These are phyloP conservation scores for Rhinatrema bivittatum DNA, from an alignment of 2,797 vertebrate genomes.

Conservation along the genomic window DNA sequence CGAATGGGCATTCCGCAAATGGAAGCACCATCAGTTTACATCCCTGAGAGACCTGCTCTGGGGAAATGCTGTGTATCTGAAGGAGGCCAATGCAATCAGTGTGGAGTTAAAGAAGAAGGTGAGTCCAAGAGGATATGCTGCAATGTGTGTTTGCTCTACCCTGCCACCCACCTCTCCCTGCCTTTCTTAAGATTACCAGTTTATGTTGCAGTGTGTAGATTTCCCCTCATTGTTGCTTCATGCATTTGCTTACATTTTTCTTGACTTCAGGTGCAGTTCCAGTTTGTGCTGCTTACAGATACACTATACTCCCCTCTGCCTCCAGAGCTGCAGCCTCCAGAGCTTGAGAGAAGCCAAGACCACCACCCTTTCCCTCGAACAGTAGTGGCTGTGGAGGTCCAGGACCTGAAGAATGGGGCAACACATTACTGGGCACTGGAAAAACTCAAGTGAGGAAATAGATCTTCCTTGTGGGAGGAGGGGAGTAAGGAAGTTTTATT, in stretches of 20 bases:
- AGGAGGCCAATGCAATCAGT: constrained; percentile 95
- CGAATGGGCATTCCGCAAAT: constrained; percentile 96
- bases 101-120: constrained; percentile 98
- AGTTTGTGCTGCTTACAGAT: constrained; percentile 93
- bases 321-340: constrained; percentile 77
- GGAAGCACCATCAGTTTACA: constrained; percentile 96
- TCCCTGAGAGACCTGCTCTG: constrained; percentile 91
- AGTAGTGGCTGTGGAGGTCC: constrained; percentile 91
- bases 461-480: accelerated
- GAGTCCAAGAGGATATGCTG: too few relatives aligned
- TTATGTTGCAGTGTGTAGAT: too few relatives aligned
- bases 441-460: constrained; percentile 80
- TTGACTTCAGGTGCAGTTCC: constrained; percentile 98
- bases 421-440: constrained; percentile 97
- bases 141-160: too few relatives aligned
- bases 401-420: constrained; percentile 94
- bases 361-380: constrained; percentile 82
- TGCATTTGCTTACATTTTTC: too few relatives aligned
- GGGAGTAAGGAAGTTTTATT: background rate
- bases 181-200: too few relatives aligned
- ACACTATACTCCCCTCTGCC: constrained; percentile 90
- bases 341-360: constrained; percentile 66
- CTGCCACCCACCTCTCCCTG: too few relatives aligned
- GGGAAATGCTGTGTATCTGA: constrained; percentile 94
- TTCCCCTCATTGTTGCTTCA: too few relatives aligned